Evolutionary conservation across 1,140 invertebrate genomes (phyloP).

Genomic region (Halesus radiatus): DNA sequence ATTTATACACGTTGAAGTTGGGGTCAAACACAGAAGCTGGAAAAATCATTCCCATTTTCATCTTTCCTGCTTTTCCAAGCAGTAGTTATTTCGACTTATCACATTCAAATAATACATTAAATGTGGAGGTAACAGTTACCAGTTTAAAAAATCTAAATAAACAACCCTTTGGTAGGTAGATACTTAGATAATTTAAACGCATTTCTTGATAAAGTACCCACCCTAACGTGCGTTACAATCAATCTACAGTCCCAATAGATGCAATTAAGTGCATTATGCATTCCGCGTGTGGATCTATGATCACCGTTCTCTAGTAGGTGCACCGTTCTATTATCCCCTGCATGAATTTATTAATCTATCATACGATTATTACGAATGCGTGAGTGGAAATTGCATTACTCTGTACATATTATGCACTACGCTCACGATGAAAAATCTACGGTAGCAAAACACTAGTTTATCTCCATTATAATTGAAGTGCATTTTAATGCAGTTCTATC

Average conservation of each 20-base stretch:
- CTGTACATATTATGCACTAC: conserved; percentile 41
- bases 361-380: conserved; percentile 54
- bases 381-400: conserved; percentile 53
- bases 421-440: not conserved
- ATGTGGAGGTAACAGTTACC: too few species aligned
- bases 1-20: too few species aligned
- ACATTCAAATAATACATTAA: too few species aligned
- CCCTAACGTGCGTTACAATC: too few species aligned
- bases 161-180: too few species aligned
- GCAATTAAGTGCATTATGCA: conserved; percentile 37
- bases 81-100: too few species aligned
- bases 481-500: conserved; percentile 31
- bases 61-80: too few species aligned
- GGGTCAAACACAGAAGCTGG: too few species aligned
- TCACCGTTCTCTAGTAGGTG: not conserved
- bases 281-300: not conserved
- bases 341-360: conserved; percentile 47
- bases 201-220: too few species aligned
- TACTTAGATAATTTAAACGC: too few species aligned
- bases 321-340: conserved; percentile 1
- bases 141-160: too few species aligned
- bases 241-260: not conserved
- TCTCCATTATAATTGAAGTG: conserved; percentile 33
- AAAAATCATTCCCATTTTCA: too few species aligned
- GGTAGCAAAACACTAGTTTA: conserved; percentile 14